Evolutionary conservation across 2,113 vertebrate species (phyloP).

Genomic region (Microtus richardsoni): DNA sequence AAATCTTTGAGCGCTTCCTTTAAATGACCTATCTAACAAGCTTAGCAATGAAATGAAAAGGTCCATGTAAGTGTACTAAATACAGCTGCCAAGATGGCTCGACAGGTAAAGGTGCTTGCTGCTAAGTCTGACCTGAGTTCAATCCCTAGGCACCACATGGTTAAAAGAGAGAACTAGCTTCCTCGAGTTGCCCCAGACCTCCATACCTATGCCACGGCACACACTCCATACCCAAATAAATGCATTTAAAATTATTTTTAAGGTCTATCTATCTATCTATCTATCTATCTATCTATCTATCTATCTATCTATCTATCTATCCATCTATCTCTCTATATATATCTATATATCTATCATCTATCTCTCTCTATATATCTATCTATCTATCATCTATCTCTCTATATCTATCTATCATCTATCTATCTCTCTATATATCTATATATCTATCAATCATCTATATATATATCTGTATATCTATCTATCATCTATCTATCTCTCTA

Average conservation of each 20-base stretch:
- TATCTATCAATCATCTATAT: too few species aligned
- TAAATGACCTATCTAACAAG: too few species aligned
- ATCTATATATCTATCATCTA: rapidly evolving
- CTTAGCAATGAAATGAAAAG: too few species aligned
- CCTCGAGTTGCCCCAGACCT: too few species aligned
- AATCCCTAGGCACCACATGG: too few species aligned
- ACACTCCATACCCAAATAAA: not conserved
- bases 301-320: not conserved
- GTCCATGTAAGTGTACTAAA: not conserved
- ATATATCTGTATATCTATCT: too few species aligned
- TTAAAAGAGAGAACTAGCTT: not conserved
- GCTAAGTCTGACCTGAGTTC: not conserved
- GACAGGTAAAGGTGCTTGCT: not conserved
- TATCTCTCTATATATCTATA: not conserved
- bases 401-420: too few species aligned
- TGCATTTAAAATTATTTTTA: not conserved
- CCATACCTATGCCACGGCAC: not conserved
- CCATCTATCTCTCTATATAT: too few species aligned
- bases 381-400: too few species aligned
- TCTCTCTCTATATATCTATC: not conserved
- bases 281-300: not conserved
- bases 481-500: too few species aligned
- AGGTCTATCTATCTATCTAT: not conserved
- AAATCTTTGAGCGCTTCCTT: not conserved
- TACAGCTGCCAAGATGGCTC: not conserved